These are phyloP conservation scores for Clupea harengus DNA, from an alignment of 2,113 vertebrate genomes.

Conservation along the genomic window DNA sequence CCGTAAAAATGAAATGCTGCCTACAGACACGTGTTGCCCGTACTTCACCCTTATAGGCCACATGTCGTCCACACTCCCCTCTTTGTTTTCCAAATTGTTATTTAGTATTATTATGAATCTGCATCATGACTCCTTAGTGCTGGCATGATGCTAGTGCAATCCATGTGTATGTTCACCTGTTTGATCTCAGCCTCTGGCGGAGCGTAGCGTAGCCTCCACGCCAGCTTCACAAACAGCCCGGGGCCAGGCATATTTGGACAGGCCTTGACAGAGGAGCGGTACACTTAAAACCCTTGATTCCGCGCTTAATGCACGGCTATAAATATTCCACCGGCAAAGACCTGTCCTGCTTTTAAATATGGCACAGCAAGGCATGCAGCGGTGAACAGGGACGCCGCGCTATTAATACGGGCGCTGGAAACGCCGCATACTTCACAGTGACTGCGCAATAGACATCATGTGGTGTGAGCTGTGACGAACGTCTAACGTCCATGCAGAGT, in stretches of 20 bases:
- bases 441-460: slow-evolving; percentile 37
- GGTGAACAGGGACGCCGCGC: slow-evolving; percentile 52
- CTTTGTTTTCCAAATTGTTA: neutral
- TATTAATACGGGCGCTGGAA: slow-evolving; percentile 66
- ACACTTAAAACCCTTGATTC: slow-evolving; percentile 73
- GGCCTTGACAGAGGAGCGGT: slow-evolving; percentile 72
- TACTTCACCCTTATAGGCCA: neutral
- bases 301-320: slow-evolving; percentile 75
- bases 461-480: slow-evolving; percentile 39
- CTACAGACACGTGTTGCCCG: neutral
- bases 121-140: neutral
- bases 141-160: neutral
- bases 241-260: slow-evolving; percentile 73
- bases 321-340: slow-evolving; percentile 74
- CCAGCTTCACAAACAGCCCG: slow-evolving; percentile 65
- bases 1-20: neutral
- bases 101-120: neutral
- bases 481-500: neutral
- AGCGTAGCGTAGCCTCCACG: slow-evolving; percentile 47
- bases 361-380: slow-evolving; percentile 58
- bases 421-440: slow-evolving; percentile 44
- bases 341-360: slow-evolving; percentile 61
- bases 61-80: neutral
- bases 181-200: neutral
- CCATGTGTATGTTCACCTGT: neutral